Base-by-base conservation (phyloP, 1,140 invertebrate species). In the Mya arenaria region DNA sequence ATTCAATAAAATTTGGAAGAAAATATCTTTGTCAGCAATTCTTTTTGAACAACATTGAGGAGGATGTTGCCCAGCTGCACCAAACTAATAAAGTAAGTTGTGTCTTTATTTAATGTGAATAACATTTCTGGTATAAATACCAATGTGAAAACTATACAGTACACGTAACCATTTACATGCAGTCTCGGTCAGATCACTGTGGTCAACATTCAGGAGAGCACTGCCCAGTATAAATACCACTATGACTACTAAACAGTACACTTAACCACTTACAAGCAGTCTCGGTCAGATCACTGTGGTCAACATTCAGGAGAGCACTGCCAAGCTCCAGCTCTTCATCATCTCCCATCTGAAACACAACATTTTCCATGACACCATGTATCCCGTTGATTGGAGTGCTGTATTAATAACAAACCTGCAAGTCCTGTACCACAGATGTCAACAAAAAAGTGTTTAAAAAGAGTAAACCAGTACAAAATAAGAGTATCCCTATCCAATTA, bases 61-160 rank as follows among this genome's bases (percentile, higher is more conserved):
- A 86, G 62, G 32, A 83, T 83, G 79, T 83, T 86, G 0, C 85
- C 85, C 32, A 85, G 34, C n/a, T n/a, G n/a, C n/a, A n/a, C n/a
- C n/a, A n/a, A n/a, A n/a, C n/a, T n/a, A n/a, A n/a, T n/a, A n/a
- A n/a, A n/a, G n/a, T n/a, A n/a, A n/a, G n/a, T n/a, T n/a, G n/a
- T n/a, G n/a, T n/a, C n/a, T n/a, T n/a, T n/a, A n/a, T n/a, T n/a
- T n/a, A n/a, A n/a, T n/a, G n/a, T n/a, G n/a, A n/a, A n/a, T n/a
- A n/a, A n/a, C n/a, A n/a, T n/a, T n/a, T n/a, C n/a, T n/a, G n/a
- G n/a, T n/a, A n/a, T n/a, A 48, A 48, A 13, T 48, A 48, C n/a
- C 44, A n/a, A 13, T 48, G n/a, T 13, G 13, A n/a, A 15, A 15
- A n/a, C 44, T n/a, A 13, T 13, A n/a, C 44, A 48, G 44, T n/a